Evolutionary conservation across 2,113 vertebrate species (phyloP).

Genomic region (Naja naja): DNA sequence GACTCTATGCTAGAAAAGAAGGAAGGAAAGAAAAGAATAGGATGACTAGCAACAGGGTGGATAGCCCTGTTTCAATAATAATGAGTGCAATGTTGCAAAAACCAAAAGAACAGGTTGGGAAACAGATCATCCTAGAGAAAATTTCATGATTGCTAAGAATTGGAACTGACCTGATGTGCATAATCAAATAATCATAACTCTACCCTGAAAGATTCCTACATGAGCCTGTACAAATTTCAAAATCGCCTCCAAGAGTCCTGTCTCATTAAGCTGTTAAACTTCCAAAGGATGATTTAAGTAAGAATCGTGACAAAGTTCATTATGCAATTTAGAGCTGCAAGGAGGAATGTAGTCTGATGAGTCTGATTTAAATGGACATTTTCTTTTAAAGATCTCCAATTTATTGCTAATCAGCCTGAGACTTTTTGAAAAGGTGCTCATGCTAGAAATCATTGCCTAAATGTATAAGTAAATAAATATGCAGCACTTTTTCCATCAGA

Average conservation of each 20-base stretch:
- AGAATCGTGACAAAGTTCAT: not conserved
- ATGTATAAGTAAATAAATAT: slow-evolving; percentile 24
- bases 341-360: not conserved
- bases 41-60: not conserved
- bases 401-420: not conserved
- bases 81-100: not conserved
- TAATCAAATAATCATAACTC: not conserved
- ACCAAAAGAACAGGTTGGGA: not conserved
- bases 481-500: slow-evolving; percentile 12
- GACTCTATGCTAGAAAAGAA: not conserved
- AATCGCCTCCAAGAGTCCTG: not conserved
- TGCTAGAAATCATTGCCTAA: not conserved
- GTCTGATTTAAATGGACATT: not conserved
- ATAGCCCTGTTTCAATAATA: not conserved
- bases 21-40: not conserved
- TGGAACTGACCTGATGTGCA: not conserved
- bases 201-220: not conserved
- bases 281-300: not conserved
- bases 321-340: not conserved
- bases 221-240: not conserved
- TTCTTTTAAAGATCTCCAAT: not conserved
- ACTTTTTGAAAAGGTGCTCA: not conserved
- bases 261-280: not conserved
- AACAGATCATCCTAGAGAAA: not conserved
- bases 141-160: not conserved